These are phyloP conservation scores for Macquaria australasica DNA, from an alignment of 2,113 vertebrate species.

Conservation along the genomic window DNA sequence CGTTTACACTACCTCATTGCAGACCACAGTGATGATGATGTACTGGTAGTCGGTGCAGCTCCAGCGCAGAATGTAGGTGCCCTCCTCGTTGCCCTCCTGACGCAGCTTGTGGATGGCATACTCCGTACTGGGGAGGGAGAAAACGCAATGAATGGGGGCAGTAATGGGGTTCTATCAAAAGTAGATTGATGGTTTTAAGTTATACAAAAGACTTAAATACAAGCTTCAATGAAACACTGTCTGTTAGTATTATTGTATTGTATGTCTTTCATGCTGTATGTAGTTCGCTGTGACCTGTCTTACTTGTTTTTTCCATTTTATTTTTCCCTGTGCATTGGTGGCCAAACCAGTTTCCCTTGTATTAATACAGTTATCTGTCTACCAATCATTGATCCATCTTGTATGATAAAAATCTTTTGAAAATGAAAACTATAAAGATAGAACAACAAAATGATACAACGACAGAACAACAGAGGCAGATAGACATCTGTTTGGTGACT, in stretches of 20 bases:
- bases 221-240: background rate
- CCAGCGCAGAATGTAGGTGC: constrained; percentile 94
- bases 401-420: background rate
- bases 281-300: background rate
- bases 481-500: background rate
- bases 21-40: constrained; percentile 98
- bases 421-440: background rate
- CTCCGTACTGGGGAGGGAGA: constrained; percentile 87
- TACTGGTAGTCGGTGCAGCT: constrained; percentile 95
- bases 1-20: constrained; percentile 83
- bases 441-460: background rate
- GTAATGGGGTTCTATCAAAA: background rate
- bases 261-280: background rate
- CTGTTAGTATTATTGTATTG: background rate
- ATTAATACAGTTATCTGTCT: background rate
- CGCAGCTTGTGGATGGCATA: constrained; percentile 94
- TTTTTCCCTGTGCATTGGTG: background rate
- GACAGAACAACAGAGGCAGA: background rate
- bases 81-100: constrained; percentile 93
- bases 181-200: background rate
- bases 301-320: background rate
- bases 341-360: background rate
- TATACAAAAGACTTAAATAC: background rate
- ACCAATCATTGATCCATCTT: background rate
- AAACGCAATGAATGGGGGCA: background rate